Evolutionary conservation across 2,113 vertebrate genomes (phyloP).

Genomic region (Phaethon lepturus): DNA sequence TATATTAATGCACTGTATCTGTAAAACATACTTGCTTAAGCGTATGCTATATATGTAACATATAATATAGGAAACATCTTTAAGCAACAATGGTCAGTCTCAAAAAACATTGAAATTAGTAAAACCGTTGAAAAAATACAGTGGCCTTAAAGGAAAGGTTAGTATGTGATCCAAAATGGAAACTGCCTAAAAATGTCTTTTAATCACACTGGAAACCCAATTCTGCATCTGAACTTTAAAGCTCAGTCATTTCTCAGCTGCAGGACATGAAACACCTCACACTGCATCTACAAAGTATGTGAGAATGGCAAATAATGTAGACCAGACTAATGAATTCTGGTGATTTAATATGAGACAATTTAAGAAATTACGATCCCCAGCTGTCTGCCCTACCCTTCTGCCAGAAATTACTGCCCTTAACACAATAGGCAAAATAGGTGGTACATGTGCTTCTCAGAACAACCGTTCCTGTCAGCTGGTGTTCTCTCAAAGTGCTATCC

Average conservation of each 20-base stretch:
- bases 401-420: not conserved
- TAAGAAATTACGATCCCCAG: not conserved
- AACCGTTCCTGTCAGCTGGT: fast-evolving
- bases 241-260: not conserved
- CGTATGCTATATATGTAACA: not conserved
- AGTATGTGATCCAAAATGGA: not conserved
- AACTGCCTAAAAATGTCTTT: not conserved
- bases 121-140: not conserved
- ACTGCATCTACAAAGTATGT: not conserved
- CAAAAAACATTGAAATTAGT: not conserved
- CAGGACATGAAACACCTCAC: not conserved
- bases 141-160: not conserved
- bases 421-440: not conserved
- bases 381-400: not conserved
- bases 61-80: not conserved
- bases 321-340: not conserved
- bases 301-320: not conserved
- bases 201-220: not conserved
- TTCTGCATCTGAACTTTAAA: not conserved
- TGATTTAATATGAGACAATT: not conserved
- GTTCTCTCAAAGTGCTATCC: not conserved
- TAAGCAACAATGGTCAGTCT: not conserved
- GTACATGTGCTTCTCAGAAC: not conserved
- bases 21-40: not conserved
- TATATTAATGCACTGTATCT: constrained; percentile 14